Evolutionary conservation across 2,797 vertebrate species (phyloP), one percentile per base, ranked within the genome.

Genomic region (Molothrus ater): DNA sequence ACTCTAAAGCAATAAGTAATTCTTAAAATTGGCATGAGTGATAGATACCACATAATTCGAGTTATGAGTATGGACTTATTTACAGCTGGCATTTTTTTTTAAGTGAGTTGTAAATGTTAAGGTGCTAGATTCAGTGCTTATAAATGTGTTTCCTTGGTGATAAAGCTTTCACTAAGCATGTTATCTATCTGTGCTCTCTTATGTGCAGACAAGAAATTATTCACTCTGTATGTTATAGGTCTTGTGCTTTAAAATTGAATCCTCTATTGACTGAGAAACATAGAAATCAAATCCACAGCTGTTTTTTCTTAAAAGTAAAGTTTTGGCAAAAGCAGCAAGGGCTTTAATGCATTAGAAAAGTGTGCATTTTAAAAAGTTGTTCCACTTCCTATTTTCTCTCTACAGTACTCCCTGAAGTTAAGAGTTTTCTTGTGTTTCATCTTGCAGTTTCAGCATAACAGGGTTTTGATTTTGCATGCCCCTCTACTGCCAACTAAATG

Each of bases 121-220:
- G 78, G 89, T 89, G 85, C 68, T 96, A 97, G 95, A 97, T 66
- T 91, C 80, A 94, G 84, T 97, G 92, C 96, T 97, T 96, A 96
- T 89, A 86, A 96, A 97, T 95, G 96, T 97, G 97, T 98, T 98
- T 98, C 96, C 93, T 97, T 96, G 96, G 97, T 97, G 98, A 98
- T 97, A 98, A 98, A 98, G 96, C 91, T 94, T 98, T 98, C 98
- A 97, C 97, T 97, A 96, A 95, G 80, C 95, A 96, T 72, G 94
- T 97, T 98, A 97, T 88, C 91, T 98, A 91, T 86, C 88, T 82
- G 63, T 97, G 83, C 91, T 97, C 87, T 91, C 93, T 92, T 93
- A 94, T 79, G 85, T 68, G 81, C 90, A 90, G 87, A 81, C 68
- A 75, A 94, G 63, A 87, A 70, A 83, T 87, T 63, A 93, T 92